A percentile compares a stretch with the other conserved stretches of the same genome.
These are phyloP conservation scores for Macrosteles quadrilineatus DNA, from an alignment of 1,140 invertebrate genomes.

Conservation along the genomic window DNA sequence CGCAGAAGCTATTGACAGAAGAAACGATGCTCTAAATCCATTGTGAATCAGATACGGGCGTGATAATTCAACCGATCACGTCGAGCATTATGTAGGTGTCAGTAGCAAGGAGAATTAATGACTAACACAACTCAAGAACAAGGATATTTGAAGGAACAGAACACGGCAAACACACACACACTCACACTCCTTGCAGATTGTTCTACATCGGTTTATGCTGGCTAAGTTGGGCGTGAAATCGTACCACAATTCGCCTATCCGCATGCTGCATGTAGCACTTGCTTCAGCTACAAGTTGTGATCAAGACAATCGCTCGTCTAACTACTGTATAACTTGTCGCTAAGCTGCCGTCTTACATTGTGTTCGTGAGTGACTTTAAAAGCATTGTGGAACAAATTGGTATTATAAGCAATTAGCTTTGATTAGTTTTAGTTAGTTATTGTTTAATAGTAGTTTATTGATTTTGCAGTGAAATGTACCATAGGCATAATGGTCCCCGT, in stretches of 20 bases:
- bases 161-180: not conserved
- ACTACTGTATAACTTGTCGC: too few species aligned
- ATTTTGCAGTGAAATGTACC: too few species aligned
- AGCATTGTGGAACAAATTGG: too few species aligned
- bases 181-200: not conserved
- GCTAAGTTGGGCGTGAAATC: slow-evolving; percentile 7
- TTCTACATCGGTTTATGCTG: not conserved
- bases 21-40: slow-evolving; percentile 1
- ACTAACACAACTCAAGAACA: not conserved
- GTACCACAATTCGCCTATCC: slow-evolving; percentile 1
- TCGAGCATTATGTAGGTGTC: not conserved
- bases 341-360: too few species aligned
- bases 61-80: slow-evolving; percentile 6
- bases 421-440: too few species aligned
- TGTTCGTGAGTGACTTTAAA: too few species aligned
- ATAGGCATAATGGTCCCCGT: too few species aligned
- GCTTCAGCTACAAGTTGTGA: too few species aligned
- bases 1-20: slow-evolving; percentile 13
- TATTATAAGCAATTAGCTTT: too few species aligned
- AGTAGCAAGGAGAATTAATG: not conserved
- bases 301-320: too few species aligned
- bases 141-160: not conserved
- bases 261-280: too few species aligned
- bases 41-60: slow-evolving; percentile 7
- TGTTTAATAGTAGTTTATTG: too few species aligned